Base-by-base conservation (phyloP, 2,797 vertebrate genomes). In the Rhynchotus rufescens region DNA sequence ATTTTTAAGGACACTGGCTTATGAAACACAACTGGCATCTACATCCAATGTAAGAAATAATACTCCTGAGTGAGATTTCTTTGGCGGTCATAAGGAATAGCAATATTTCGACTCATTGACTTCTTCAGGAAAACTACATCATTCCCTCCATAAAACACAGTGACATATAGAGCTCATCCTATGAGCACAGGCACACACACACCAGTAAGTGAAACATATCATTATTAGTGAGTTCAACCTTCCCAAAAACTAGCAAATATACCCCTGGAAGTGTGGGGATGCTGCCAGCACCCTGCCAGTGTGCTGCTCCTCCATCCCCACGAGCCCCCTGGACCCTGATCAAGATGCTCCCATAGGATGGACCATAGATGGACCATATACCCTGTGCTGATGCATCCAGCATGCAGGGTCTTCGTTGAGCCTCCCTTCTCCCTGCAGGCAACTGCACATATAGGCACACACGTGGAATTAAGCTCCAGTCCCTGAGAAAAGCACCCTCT, bases 181-280 rank as follows among this genome's bases (percentile, higher is more conserved):
- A 6, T 0, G 1, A 83, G 38, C 0, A 23, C 62, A 30, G 19
- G 26, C 51, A 66, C 34, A 8, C 7, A 3, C 36, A 36, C 4
- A 7, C 23, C 62, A 73, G 60, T 38, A 49, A 56, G n/a, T 61
- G 47, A 83, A 76, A 67, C 3, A 12, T 12, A 26, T 32, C 65
- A 71, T 61, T 42, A 26, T 23, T 40, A 51, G 10, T 28, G n/a
- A 16, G 62, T 28, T 47, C 65, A 34, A 40, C 25, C 13, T 26
- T 67, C 34, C 0, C 42, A 49, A 9, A 59, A 54, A 8, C 5
- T 59, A 65, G 17, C 76, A 78, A 69, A 20, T 0, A 0, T 2
- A 2, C 25, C 25, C 67, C 59, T 80, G 59, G 42, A 82, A 56
- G 0, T 1, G 32, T 2, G 38, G n/a, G 34, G 38, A 9, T 67